A percentile compares a stretch with the other conserved stretches of the same genome.
These are phyloP conservation scores for Agrochola macilenta DNA, from an alignment of 2,888 invertebrate genomes.

Conservation along the genomic window DNA sequence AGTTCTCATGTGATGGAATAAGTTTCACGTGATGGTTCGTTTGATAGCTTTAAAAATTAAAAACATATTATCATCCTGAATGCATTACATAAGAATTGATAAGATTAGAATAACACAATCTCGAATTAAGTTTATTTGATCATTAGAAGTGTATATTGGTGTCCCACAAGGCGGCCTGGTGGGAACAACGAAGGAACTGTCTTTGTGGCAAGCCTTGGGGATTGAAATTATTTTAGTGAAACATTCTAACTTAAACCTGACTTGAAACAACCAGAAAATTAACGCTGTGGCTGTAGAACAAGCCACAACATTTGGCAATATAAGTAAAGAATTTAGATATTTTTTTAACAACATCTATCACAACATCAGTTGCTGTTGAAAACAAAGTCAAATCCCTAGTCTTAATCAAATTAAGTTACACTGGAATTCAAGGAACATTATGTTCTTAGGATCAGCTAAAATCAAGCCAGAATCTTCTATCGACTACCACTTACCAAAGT, in stretches of 20 bases:
- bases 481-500: constrained; percentile 84
- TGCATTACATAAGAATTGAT: constrained; percentile 20
- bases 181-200: no score
- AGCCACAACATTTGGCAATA: no score
- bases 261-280: no score
- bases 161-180: not conserved
- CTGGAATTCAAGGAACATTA: not conserved
- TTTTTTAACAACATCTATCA: not conserved
- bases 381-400: no score
- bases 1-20: not conserved
- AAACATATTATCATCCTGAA: constrained; percentile 45
- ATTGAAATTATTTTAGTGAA: no score
- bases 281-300: no score
- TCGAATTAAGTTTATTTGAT: not conserved
- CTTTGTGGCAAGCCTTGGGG: no score
- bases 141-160: not conserved
- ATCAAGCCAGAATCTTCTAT: not conserved
- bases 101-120: constrained; percentile 5
- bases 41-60: constrained; percentile 47
- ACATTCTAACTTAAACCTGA: no score
- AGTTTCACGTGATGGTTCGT: constrained; percentile 24
- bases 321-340: no score
- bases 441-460: not conserved
- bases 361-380: not conserved
- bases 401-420: not conserved